Evolutionary conservation across 2,797 vertebrate species (phyloP).

Genomic region (Tamandua tetradactyla): DNA sequence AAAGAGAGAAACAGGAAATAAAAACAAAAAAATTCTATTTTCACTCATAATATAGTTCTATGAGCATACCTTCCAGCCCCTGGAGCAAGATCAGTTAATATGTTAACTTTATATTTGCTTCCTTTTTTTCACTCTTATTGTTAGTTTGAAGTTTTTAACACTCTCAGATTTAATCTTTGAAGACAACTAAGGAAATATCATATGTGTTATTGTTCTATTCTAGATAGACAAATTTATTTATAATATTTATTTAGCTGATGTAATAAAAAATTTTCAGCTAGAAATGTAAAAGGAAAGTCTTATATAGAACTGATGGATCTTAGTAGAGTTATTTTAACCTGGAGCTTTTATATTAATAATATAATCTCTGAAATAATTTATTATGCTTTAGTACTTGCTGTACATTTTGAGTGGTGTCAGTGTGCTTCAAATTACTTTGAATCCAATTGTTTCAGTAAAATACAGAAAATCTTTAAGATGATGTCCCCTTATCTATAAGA

Average conservation of each 20-base stretch:
- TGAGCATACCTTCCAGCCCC: slow-evolving; percentile 48
- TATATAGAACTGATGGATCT: not conserved
- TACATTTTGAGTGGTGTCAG: slow-evolving; percentile 34
- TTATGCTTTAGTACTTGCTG: slow-evolving; percentile 34
- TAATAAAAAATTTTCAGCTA: not conserved
- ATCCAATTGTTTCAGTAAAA: slow-evolving; percentile 28
- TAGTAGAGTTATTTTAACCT: slow-evolving; percentile 39
- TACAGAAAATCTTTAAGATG: slow-evolving; percentile 6
- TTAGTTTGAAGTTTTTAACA: slow-evolving; percentile 35
- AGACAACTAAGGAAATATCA: not conserved
- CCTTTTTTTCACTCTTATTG: slow-evolving; percentile 29
- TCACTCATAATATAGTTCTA: slow-evolving; percentile 6
- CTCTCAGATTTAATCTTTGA: slow-evolving; percentile 12
- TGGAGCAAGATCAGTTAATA: slow-evolving; percentile 41
- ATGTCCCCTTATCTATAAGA: slow-evolving; percentile 31
- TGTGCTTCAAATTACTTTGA: slow-evolving; percentile 38
- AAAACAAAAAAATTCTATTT: slow-evolving; percentile 51
- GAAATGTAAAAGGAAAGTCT: slow-evolving; percentile 50
- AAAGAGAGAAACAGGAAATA: slow-evolving; percentile 57
- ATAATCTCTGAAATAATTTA: slow-evolving; percentile 24
- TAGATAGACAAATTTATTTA: not conserved
- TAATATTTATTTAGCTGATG: slow-evolving; percentile 26
- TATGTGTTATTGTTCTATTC: not conserved
- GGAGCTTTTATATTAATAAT: slow-evolving; percentile 23
- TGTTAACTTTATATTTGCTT: slow-evolving; percentile 49